These are phyloP conservation scores for Pseudachorutes palmiensis DNA, from an alignment of 1,140 invertebrate genomes.

Conservation along the genomic window DNA sequence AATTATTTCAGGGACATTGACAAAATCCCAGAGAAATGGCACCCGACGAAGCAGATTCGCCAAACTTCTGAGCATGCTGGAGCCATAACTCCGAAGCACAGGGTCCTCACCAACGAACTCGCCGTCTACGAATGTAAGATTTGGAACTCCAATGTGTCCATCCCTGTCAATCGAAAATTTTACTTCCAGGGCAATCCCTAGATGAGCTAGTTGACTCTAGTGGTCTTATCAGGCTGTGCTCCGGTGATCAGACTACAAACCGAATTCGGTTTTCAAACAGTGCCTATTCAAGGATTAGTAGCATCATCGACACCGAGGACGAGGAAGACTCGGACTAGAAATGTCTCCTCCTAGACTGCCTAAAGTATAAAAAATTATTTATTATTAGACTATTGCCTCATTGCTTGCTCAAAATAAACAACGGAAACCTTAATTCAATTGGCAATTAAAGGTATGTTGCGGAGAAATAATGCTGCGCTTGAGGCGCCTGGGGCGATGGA, in stretches of 20 bases:
- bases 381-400: too few relatives aligned
- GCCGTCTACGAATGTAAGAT: slow-evolving; percentile 33
- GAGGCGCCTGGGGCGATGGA: too few relatives aligned
- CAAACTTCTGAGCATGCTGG: neutral
- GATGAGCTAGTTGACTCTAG: slow-evolving; percentile 28
- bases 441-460: too few relatives aligned
- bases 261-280: too few relatives aligned
- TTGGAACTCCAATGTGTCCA: neutral
- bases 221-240: slow-evolving; percentile 25
- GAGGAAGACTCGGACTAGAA: slow-evolving; percentile 3
- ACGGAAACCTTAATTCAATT: too few relatives aligned
- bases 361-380: too few relatives aligned
- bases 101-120: slow-evolving; percentile 21
- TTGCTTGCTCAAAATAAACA: too few relatives aligned
- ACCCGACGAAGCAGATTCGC: slow-evolving; percentile 30
- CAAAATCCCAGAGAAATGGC: slow-evolving; percentile 22
- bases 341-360: too few relatives aligned
- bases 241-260: too few relatives aligned
- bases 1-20: too few relatives aligned
- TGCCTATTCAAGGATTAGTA: neutral
- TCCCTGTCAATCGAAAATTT: neutral
- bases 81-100: neutral
- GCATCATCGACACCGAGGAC: slow-evolving; percentile 12
- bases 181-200: slow-evolving; percentile 24
- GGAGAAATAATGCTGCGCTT: too few relatives aligned